A percentile compares a stretch with the other conserved stretches of the same genome.
Conservation (phyloP, 2,797 vertebrate species). For the Pantherophis vulpinus region DNA sequence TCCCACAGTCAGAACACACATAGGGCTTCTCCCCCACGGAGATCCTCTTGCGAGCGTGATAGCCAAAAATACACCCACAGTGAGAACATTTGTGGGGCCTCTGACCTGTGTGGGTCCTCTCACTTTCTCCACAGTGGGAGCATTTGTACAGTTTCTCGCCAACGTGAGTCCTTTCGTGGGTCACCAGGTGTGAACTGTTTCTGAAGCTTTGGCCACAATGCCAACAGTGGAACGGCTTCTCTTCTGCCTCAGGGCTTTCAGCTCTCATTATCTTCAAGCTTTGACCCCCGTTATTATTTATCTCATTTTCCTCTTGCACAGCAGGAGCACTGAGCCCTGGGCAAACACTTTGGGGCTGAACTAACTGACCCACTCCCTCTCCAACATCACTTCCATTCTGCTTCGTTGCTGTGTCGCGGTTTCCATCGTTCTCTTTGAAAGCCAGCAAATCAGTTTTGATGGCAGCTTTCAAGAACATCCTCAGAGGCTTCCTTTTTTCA, state of each 20-base stretch:
- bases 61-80: neutral
- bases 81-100: neutral
- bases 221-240: slow-evolving; percentile 4
- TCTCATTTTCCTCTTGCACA: neutral
- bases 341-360: neutral
- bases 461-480: neutral
- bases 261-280: fast-evolving
- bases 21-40: neutral
- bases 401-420: neutral
- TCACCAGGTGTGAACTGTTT: neutral
- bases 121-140: slow-evolving; percentile 1
- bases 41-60: neutral
- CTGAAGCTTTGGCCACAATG: neutral
- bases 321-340: neutral
- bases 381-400: neutral
- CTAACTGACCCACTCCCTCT: neutral
- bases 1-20: neutral
- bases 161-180: neutral
- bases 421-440: neutral
- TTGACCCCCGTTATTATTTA: neutral
- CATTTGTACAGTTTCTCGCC: slow-evolving; percentile 16
- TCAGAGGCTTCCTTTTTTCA: neutral
- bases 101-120: slow-evolving; percentile 9
- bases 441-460: neutral
- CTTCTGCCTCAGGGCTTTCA: neutral